Conservation (phyloP, 2,888 invertebrate genomes). For the Aricia artaxerxes region DNA sequence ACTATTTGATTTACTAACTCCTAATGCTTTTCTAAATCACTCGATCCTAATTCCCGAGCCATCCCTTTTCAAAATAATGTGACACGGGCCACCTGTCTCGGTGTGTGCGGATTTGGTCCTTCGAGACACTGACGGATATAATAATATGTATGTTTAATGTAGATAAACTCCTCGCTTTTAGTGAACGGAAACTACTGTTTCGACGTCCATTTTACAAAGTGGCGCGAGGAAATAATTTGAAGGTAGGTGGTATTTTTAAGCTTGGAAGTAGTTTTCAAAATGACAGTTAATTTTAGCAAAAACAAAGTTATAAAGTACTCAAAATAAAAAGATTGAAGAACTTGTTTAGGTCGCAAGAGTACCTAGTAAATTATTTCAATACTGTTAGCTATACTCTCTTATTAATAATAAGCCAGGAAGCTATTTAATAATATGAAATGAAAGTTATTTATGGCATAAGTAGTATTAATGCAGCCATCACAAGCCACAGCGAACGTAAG, state of each 20-base stretch:
- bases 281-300: not conserved
- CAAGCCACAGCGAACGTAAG: conserved; percentile 52
- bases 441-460: conserved; percentile 65
- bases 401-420: conserved; percentile 39
- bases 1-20: conserved; percentile 72
- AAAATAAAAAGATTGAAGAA: not conserved
- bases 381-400: not conserved
- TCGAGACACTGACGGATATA: conserved; percentile 52
- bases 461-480: conserved; percentile 62
- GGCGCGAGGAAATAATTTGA: not conserved
- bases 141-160: conserved; percentile 44
- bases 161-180: conserved; percentile 25
- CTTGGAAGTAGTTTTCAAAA: not conserved
- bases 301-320: not conserved
- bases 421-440: conserved; percentile 59
- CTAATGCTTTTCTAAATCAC: conserved; percentile 68
- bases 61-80: conserved; percentile 72
- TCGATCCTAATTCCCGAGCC: conserved; percentile 62
- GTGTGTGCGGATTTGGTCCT: conserved; percentile 48
- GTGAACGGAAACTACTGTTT: not conserved
- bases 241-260: conserved; percentile 26
- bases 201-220: not conserved
- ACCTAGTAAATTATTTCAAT: not conserved
- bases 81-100: conserved; percentile 59
- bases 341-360: not conserved